Conservation (phyloP, 2,888 invertebrate species). For the Nomada lathburiana region DNA sequence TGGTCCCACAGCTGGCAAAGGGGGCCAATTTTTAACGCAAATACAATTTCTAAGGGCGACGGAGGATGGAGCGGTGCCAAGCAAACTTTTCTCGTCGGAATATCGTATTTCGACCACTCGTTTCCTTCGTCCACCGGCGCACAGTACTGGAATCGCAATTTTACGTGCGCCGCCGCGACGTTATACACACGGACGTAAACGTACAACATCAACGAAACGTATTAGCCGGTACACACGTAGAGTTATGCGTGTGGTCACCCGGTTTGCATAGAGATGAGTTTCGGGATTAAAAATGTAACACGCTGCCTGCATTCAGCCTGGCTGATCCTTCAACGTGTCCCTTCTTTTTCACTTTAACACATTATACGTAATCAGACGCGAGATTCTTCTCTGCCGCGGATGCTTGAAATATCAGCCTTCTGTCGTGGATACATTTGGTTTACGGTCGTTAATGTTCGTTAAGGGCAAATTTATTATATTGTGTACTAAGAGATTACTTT, state of each 20-base stretch:
- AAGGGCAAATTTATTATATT: too few species aligned
- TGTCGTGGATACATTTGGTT: too few species aligned
- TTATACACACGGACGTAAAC: slow-evolving; percentile 18
- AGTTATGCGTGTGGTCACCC: slow-evolving; percentile 46
- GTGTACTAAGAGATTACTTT: too few species aligned
- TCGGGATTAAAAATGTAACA: slow-evolving; percentile 69
- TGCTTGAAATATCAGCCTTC: neutral
- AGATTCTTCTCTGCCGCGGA: neutral
- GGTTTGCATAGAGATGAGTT: slow-evolving; percentile 74
- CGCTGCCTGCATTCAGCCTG: slow-evolving; percentile 10
- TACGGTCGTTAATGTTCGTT: too few species aligned
- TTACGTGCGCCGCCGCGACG: slow-evolving; percentile 12
- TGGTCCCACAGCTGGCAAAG: neutral
- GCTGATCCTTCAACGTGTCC: neutral
- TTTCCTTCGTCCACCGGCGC: slow-evolving; percentile 36
- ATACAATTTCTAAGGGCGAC: slow-evolving; percentile 8
- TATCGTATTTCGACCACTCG: slow-evolving; percentile 29
- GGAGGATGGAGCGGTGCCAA: neutral
- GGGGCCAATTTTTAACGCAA: slow-evolving; percentile 28
- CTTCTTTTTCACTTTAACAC: slow-evolving; percentile 15
- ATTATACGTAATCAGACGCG: neutral
- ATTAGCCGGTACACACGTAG: slow-evolving; percentile 59
- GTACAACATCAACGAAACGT: slow-evolving; percentile 54
- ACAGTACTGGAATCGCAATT: slow-evolving; percentile 35
- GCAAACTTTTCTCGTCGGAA: slow-evolving; percentile 29